Evolutionary conservation across 2,888 invertebrate genomes (phyloP), one percentile per base, ranked within the genome.

Genomic region (Tubiluchus corallicola): DNA sequence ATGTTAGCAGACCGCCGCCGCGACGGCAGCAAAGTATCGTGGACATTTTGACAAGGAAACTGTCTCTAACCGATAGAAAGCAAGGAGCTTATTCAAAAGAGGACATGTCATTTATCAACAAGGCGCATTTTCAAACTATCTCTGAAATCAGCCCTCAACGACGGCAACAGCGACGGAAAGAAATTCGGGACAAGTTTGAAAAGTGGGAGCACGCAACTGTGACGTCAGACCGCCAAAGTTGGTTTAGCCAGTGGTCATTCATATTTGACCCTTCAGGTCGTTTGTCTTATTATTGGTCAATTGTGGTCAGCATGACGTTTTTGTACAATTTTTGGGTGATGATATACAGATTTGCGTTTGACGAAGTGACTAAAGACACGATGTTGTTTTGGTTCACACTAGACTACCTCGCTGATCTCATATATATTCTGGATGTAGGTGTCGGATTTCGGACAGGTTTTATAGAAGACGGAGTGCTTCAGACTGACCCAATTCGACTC

Each of bases 191-290:
- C 9, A 29, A 57, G 47, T 52, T 61, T 44, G 59, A 63, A 43
- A 57, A 57, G 45, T 60, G 60, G 61, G 65, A 65, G 42, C 60
- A 62, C 9, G 57, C 60, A 17, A 63, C 64, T 13, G 56, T 56
- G 39, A 29, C 9, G 9, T 29, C 29, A 9, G 29, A 29, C 9
- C 29, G 29, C 29, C 29, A 29, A 9, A n/a, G n/a, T n/a, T 29
- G 29, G 29, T 29, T 9, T n/a, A 29, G 48, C 51, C 58, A 58
- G 47, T 59, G 61, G 58, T 87, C 90, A 43, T 90, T 94, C 68
- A 90, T 96, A 53, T 96, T 96, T 67, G 96, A 96, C 71, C 96
- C 96, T 18, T 88, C 94, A 54, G 94, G 94, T 51, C 76, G 92
- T 43, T 74, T 94, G 51, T 87, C 85, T 68, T 90, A 90, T 71